A percentile compares a stretch with the other conserved stretches of the same genome.
Evolutionary conservation across 2,797 vertebrate genomes (phyloP).

Genomic region (Gephyroberyx darwinii): DNA sequence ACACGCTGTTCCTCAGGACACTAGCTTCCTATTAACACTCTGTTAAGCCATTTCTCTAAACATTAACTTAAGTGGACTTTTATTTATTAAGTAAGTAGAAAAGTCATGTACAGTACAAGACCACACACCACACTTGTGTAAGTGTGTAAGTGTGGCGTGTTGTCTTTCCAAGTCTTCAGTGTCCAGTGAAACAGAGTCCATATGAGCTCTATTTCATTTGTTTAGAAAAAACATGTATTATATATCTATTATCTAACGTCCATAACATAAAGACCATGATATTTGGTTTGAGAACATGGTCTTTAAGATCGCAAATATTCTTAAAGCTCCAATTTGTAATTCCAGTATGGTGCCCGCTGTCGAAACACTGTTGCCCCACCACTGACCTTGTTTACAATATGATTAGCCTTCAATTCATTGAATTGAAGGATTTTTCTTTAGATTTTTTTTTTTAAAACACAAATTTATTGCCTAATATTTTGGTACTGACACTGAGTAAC

Average conservation of each 20-base stretch:
- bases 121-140: background rate
- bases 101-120: slow-evolving; percentile 7
- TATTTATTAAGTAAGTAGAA: slow-evolving; percentile 49
- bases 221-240: too few species aligned
- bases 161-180: too few species aligned
- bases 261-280: too few species aligned
- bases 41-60: slow-evolving; percentile 50
- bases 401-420: background rate
- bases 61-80: slow-evolving; percentile 50
- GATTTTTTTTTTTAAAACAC: background rate
- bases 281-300: too few species aligned
- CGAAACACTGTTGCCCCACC: background rate
- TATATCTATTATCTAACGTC: too few species aligned
- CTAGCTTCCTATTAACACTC: slow-evolving; percentile 51
- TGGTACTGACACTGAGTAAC: too few species aligned
- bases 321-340: background rate
- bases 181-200: too few species aligned
- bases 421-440: background rate
- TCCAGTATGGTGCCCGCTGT: background rate
- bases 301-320: background rate
- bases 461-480: too few species aligned
- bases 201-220: too few species aligned
- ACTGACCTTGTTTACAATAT: background rate
- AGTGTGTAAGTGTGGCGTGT: too few species aligned
- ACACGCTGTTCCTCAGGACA: slow-evolving; percentile 21